phyloP scores from a whole-genome alignment of 2,113 vertebrate genomes.

The Malurus cyaneus region DNA sequence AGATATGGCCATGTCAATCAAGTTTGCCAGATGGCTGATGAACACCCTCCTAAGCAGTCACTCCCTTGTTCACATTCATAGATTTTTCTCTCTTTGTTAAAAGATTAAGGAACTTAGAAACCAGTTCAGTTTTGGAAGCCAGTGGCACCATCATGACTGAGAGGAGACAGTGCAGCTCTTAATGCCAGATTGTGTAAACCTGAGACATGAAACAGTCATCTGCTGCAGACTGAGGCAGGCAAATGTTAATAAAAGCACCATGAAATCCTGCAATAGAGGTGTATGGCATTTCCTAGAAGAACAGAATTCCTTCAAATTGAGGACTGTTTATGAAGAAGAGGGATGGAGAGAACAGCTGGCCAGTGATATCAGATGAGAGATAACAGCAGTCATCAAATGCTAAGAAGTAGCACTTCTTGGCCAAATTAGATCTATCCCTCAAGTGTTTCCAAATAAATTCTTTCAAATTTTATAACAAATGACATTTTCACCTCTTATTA shows the following conservation, averaged over 20 bases:
- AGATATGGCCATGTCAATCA: not conserved
- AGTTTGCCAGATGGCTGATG: not conserved
- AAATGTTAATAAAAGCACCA: not conserved
- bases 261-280: not conserved
- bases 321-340: not conserved
- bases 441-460: not conserved
- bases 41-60: not conserved
- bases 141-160: not conserved
- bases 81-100: not conserved
- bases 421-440: not conserved
- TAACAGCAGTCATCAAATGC: not conserved
- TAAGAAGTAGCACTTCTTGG: not conserved
- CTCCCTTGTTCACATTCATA: not conserved
- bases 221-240: not conserved
- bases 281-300: not conserved
- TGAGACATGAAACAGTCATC: not conserved
- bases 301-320: not conserved
- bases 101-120: not conserved
- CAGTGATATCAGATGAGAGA: not conserved
- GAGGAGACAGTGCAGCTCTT: not conserved
- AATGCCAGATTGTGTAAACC: not conserved
- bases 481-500: not conserved
- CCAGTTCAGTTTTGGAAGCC: not conserved
- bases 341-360: not conserved
- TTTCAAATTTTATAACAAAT: not conserved